phyloP scores from a whole-genome alignment of 2,113 vertebrate genomes.

The Macrotus californicus region DNA sequence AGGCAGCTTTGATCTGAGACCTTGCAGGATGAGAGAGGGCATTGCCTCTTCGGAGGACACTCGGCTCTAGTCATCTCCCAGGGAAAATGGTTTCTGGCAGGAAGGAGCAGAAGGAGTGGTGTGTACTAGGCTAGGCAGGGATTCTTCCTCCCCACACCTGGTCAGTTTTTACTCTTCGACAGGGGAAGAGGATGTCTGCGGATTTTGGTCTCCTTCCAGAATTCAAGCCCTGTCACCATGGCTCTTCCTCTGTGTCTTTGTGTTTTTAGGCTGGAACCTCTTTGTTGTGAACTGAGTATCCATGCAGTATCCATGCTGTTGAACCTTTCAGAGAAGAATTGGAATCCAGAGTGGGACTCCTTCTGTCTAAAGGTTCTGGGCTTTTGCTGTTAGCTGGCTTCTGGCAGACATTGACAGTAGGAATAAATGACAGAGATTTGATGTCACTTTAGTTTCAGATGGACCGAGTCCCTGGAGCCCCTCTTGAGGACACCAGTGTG shows the following conservation, averaged over 20 bases:
- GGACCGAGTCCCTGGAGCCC: neutral
- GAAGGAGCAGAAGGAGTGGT: neutral
- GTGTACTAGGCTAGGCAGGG: neutral
- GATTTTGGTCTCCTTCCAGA: constrained; percentile 25
- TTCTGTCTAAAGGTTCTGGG: neutral
- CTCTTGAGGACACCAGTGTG: neutral
- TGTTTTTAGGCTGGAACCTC: neutral
- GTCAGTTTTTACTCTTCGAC: neutral
- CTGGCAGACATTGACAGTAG: neutral
- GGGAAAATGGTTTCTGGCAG: neutral
- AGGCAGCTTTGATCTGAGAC: neutral
- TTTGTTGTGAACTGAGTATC: neutral
- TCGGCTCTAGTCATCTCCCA: neutral
- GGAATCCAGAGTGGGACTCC: neutral
- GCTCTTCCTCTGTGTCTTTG: neutral
- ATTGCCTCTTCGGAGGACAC: neutral
- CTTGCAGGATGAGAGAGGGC: neutral
- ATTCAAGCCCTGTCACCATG: neutral
- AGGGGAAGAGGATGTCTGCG: neutral
- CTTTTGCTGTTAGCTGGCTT: neutral
- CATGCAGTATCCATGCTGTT: neutral
- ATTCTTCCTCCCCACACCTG: neutral
- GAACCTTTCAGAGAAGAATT: neutral
- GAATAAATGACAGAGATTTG: neutral
- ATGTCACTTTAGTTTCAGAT: neutral